Percentiles rank a stretch among this genome's conserved stretches.
phyloP scores from a whole-genome alignment of 2,888 invertebrate species.

The Bombylius discolor region DNA sequence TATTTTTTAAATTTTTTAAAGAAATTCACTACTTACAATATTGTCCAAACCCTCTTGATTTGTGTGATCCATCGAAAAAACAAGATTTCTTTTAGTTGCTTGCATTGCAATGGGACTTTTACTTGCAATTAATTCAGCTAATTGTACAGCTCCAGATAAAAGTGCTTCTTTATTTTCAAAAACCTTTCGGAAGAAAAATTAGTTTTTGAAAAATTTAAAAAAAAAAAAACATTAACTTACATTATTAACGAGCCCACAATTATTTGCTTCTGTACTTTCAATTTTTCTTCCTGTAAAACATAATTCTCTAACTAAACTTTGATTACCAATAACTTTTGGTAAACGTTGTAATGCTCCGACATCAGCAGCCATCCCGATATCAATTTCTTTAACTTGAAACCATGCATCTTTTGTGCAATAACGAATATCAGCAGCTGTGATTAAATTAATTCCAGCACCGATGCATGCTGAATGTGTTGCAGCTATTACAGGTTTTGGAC shows the following conservation, averaged over 20 bases:
- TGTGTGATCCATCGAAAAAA: constrained; percentile 78
- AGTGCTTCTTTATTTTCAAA: constrained; percentile 37
- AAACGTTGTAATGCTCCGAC: constrained; percentile 87
- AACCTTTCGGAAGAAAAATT: constrained; percentile 16
- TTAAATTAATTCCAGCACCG: constrained; percentile 82
- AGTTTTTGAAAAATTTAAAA: background rate
- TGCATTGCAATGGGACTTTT: constrained; percentile 95
- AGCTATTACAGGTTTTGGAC: constrained; percentile 80
- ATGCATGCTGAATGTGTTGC: constrained; percentile 81
- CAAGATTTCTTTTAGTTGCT: constrained; percentile 68
- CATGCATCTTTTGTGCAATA: constrained; percentile 81
- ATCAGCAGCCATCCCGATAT: constrained; percentile 86
- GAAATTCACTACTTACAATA: constrained; percentile 51
- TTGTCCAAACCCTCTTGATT: constrained; percentile 81
- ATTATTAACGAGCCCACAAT: constrained; percentile 70
- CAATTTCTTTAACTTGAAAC: constrained; percentile 81
- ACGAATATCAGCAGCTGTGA: constrained; percentile 82
- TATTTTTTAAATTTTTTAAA: background rate
- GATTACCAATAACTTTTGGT: constrained; percentile 76
- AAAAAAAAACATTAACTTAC: constrained; percentile 35
- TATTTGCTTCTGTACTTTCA: constrained; percentile 63
- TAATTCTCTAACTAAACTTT: constrained; percentile 76
- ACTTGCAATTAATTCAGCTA: constrained; percentile 67
- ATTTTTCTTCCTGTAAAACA: constrained; percentile 78
- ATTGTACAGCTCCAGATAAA: constrained; percentile 53